Conservation (phyloP, 1,140 invertebrate genomes). For the Orussus abietinus region DNA sequence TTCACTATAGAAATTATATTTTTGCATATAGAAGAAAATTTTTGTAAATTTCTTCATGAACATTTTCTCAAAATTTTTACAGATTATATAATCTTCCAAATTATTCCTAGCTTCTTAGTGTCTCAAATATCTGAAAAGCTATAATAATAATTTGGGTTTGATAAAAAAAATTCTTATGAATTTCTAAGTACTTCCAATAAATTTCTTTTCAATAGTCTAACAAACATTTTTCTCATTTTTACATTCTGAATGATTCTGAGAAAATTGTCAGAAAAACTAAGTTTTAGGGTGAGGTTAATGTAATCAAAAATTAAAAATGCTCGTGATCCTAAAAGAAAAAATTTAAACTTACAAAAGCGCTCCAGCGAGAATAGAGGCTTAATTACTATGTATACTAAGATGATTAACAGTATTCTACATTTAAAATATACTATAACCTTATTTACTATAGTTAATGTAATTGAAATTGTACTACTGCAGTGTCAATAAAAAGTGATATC, state of each 20-base stretch:
- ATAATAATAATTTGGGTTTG: slow-evolving; percentile 14
- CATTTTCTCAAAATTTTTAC: neutral
- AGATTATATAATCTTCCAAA: neutral
- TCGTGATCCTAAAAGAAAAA: neutral
- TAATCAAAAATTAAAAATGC: neutral
- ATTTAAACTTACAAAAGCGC: neutral
- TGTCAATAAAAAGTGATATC: slow-evolving; percentile 20
- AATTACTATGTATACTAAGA: slow-evolving; percentile 13
- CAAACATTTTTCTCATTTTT: no score
- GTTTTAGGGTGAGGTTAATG: no score
- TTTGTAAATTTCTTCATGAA: neutral
- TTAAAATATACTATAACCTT: slow-evolving; percentile 19
- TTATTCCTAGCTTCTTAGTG: neutral
- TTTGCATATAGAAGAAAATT: slow-evolving; percentile 1
- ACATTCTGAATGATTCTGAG: no score
- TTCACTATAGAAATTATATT: slow-evolving; percentile 4
- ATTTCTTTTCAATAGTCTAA: no score
- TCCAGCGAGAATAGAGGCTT: slow-evolving; percentile 1
- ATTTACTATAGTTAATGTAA: slow-evolving; percentile 28
- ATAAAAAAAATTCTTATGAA: no score
- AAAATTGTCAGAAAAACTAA: no score
- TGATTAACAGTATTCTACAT: slow-evolving; percentile 19
- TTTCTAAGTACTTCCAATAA: no score
- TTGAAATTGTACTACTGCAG: slow-evolving; percentile 25
- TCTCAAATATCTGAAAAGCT: slow-evolving; percentile 15